Evolutionary conservation across 2,797 vertebrate genomes (phyloP).

Genomic region (Enteromius afrohamiltoni): DNA sequence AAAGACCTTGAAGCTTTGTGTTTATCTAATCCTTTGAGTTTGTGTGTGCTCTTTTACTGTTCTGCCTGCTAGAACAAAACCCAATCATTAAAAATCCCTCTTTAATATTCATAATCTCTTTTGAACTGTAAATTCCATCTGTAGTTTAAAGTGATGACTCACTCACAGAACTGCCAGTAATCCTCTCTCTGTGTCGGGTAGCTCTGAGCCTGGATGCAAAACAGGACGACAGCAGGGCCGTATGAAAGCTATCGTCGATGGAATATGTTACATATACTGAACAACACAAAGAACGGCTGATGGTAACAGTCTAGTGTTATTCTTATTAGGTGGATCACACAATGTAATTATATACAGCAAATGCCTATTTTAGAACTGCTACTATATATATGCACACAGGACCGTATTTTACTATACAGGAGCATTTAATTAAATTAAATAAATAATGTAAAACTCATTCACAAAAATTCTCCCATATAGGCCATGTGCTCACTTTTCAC

Average conservation of each 20-base stretch:
- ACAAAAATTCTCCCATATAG: neutral
- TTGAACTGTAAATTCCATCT: slow-evolving; percentile 81
- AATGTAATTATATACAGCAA: neutral
- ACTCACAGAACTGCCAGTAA: slow-evolving; percentile 76
- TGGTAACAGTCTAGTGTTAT: neutral
- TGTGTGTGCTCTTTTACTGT: slow-evolving; percentile 69
- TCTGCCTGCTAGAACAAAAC: slow-evolving; percentile 72
- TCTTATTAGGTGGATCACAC: slow-evolving; percentile 3
- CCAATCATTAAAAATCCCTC: slow-evolving; percentile 70
- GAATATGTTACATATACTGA: slow-evolving; percentile 66
- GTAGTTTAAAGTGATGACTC: slow-evolving; percentile 82
- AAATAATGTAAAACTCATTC: neutral
- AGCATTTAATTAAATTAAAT: neutral
- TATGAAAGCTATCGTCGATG: slow-evolving; percentile 75
- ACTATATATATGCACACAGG: neutral
- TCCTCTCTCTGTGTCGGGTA: slow-evolving; percentile 76
- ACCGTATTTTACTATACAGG: neutral
- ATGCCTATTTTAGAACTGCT: neutral
- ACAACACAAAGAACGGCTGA: slow-evolving; percentile 31
- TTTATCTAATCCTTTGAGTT: slow-evolving; percentile 75
- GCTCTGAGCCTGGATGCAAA: slow-evolving; percentile 74
- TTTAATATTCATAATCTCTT: slow-evolving; percentile 83
- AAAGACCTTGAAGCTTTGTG: slow-evolving; percentile 72
- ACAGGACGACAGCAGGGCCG: slow-evolving; percentile 53
- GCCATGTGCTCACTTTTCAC: neutral